phyloP scores from a whole-genome alignment of 2,888 invertebrate genomes.

The Calameuta filiformis region DNA sequence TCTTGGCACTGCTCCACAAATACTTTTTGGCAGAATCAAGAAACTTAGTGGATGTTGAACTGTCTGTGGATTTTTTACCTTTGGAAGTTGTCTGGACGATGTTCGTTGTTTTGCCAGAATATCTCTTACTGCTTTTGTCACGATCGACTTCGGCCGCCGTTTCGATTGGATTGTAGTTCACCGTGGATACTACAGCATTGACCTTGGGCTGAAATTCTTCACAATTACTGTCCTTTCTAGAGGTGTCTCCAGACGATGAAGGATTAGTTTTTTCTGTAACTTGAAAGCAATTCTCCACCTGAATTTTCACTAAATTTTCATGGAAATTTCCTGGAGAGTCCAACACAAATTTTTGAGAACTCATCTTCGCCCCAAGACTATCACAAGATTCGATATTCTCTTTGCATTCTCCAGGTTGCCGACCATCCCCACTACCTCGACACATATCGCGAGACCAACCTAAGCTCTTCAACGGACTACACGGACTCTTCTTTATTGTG shows the following conservation, averaged over 20 bases:
- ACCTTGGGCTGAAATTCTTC: background rate
- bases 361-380: too few species aligned
- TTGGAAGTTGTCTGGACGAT: slow-evolving; percentile 33
- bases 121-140: slow-evolving; percentile 37
- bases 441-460: too few species aligned
- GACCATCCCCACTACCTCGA: too few species aligned
- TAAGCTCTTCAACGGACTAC: too few species aligned
- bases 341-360: too few species aligned
- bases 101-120: slow-evolving; percentile 35
- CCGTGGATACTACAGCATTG: slow-evolving; percentile 27
- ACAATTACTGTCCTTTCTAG: background rate
- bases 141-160: slow-evolving; percentile 37
- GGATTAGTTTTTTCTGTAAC: slow-evolving; percentile 36
- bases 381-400: too few species aligned
- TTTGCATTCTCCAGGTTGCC: too few species aligned
- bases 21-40: slow-evolving; percentile 40
- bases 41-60: slow-evolving; percentile 1
- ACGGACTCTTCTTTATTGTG: too few species aligned
- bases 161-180: slow-evolving; percentile 49
- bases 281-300: slow-evolving; percentile 50
- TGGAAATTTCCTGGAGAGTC: slow-evolving; percentile 26
- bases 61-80: slow-evolving; percentile 26
- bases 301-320: slow-evolving; percentile 46
- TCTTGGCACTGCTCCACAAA: slow-evolving; percentile 43
- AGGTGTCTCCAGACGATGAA: slow-evolving; percentile 17